Base-by-base conservation (phyloP, 2,113 vertebrate genomes). In the Sorex araneus region DNA sequence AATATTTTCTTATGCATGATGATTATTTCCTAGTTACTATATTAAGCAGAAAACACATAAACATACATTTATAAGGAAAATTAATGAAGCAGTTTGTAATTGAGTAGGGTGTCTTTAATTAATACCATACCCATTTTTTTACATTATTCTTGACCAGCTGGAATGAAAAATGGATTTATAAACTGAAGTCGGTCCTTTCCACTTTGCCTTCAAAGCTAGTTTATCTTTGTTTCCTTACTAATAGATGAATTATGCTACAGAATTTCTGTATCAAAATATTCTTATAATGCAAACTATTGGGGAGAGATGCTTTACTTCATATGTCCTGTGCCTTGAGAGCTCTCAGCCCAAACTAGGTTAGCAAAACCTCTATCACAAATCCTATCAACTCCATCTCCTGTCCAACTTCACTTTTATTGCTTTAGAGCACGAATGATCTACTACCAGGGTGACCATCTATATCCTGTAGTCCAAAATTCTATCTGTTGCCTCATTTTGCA, bases 1-100 rank as follows among this genome's bases (percentile, higher is more conserved):
- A 89, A 78, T 76, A 88, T 84, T 88, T 94, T 88, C 45, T 86
- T 78, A 78, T 8, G 18, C 43, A 36, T 54, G 36, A 54, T 79
- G 50, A 90, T 90, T 84, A 87, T 70, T 69, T 95, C 66, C 36
- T 69, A 76, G 8, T 69, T 13, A 86, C 66, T 34, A 74, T 4
- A 43, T 36, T 57, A 13, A 81, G 8, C 45, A 90, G 21, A 73
- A 94, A 85, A 90, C 1, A 87, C 5, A 74, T 34, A 87, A 10
- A 66, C 76, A 67, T 4, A 47, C 63, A 66, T 43, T 30, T 32
- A 84, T 67, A 83, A 18, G 66, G 25, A 11, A 30, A 63, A 76
- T 4, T 80, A 89, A 32, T 34, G 30, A 96, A 27, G 50, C 8
- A 30, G 8, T 79, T 21, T 88, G 13, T 90, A 93, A 79, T 74